Percentiles rank a stretch among this genome's conserved stretches.
phyloP scores from a whole-genome alignment of 2,888 invertebrate species.

The Stenodera caucasica region DNA sequence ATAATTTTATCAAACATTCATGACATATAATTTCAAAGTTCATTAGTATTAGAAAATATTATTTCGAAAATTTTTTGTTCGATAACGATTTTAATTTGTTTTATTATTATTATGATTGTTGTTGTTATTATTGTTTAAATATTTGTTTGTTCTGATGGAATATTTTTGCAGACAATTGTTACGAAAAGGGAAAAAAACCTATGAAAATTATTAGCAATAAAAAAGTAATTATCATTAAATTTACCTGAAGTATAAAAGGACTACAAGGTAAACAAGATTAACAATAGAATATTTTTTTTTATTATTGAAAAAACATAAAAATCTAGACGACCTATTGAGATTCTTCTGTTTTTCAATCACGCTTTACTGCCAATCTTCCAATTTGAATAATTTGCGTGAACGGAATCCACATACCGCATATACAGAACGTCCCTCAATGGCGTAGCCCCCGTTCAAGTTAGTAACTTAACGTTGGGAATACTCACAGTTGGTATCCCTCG shows the following conservation, averaged over 20 bases:
- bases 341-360: background rate
- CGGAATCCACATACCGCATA: too few relatives aligned
- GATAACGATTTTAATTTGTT: background rate
- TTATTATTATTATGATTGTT: background rate
- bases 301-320: background rate
- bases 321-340: background rate
- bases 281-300: background rate
- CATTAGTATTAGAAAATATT: constrained; percentile 4
- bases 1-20: background rate
- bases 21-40: constrained; percentile 8
- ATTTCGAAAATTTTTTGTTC: too few relatives aligned
- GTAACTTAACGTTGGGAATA: too few relatives aligned
- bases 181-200: background rate
- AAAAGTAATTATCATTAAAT: constrained; percentile 5
- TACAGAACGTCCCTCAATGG: too few relatives aligned
- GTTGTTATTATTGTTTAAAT: background rate
- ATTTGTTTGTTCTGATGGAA: background rate
- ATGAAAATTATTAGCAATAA: constrained; percentile 1
- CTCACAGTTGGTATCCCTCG: too few relatives aligned
- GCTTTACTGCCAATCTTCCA: too few relatives aligned
- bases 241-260: constrained; percentile 3
- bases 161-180: background rate
- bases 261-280: constrained; percentile 6
- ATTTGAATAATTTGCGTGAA: too few relatives aligned
- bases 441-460: too few relatives aligned